Conservation (phyloP, 2,113 vertebrate genomes). For the Copsychus sechellarum region DNA sequence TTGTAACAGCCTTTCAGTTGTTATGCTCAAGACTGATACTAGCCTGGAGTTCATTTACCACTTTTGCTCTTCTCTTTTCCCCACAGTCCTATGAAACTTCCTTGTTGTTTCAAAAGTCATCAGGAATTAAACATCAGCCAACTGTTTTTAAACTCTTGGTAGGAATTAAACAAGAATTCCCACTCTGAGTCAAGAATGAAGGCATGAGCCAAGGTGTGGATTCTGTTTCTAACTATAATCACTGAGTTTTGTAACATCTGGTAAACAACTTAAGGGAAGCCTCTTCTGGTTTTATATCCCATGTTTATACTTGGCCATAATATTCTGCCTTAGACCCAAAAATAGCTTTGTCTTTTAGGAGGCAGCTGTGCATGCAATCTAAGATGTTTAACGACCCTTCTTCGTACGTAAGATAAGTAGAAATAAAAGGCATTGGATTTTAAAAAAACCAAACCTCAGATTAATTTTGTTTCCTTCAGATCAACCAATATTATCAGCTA, state of each 20-base stretch:
- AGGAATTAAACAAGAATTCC: conserved; percentile 24
- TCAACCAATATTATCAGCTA: neutral
- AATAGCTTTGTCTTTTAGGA: neutral
- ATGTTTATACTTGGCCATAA: neutral
- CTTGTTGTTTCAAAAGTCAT: conserved; percentile 14
- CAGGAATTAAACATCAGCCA: conserved; percentile 15
- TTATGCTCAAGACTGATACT: neutral
- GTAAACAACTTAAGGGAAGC: conserved; percentile 27
- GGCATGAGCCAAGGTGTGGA: conserved; percentile 42
- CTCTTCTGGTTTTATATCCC: neutral
- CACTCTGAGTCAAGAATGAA: neutral
- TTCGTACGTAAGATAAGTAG: neutral
- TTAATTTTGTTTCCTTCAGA: neutral
- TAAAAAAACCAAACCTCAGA: neutral
- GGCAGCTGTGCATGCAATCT: neutral
- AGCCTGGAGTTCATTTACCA: neutral
- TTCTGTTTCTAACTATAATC: conserved; percentile 23
- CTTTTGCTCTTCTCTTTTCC: neutral
- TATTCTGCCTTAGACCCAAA: neutral
- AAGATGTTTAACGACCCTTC: neutral
- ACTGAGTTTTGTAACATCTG: conserved; percentile 32
- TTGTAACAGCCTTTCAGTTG: neutral
- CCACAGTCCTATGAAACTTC: neutral
- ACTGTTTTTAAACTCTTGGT: neutral
- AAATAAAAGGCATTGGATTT: neutral